These are phyloP conservation scores for Heterodera carotae DNA, from an alignment of 1,140 invertebrate genomes.

Conservation along the genomic window DNA sequence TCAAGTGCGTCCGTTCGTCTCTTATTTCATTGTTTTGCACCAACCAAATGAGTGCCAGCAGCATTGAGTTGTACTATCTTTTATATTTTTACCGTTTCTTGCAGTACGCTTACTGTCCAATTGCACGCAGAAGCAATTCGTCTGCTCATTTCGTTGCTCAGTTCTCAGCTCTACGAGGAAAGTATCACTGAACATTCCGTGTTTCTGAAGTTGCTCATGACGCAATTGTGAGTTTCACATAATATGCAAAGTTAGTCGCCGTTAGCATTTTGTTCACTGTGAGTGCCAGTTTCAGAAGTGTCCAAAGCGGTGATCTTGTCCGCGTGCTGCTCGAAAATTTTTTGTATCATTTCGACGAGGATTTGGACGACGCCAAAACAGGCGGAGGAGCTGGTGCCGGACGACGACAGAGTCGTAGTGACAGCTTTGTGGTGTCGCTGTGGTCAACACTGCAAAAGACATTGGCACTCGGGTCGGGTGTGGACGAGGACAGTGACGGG, in stretches of 20 bases:
- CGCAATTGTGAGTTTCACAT: slow-evolving; percentile 14
- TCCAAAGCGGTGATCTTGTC: slow-evolving; percentile 35
- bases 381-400: slow-evolving; percentile 9
- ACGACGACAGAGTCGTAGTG: slow-evolving; percentile 20
- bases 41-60: too few relatives aligned
- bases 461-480: slow-evolving; percentile 14
- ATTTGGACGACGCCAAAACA: slow-evolving; percentile 31
- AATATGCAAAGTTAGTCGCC: too few relatives aligned
- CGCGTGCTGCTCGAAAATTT: slow-evolving; percentile 52
- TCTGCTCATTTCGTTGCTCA: slow-evolving; percentile 70
- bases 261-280: slow-evolving; percentile 7
- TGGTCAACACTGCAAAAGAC: slow-evolving; percentile 25
- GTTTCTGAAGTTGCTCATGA: slow-evolving; percentile 71
- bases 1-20: slow-evolving; percentile 67
- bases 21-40: neutral
- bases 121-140: slow-evolving; percentile 70
- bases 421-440: slow-evolving; percentile 42
- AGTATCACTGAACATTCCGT: slow-evolving; percentile 66
- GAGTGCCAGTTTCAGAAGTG: too few relatives aligned
- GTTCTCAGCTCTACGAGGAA: slow-evolving; percentile 69
- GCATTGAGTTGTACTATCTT: too few relatives aligned
- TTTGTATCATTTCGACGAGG: slow-evolving; percentile 38
- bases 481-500: slow-evolving; percentile 18
- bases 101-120: slow-evolving; percentile 83
- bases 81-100: slow-evolving; percentile 66